Conservation (phyloP, 2,888 invertebrate genomes). For the Lasioglossum oenotherae region DNA sequence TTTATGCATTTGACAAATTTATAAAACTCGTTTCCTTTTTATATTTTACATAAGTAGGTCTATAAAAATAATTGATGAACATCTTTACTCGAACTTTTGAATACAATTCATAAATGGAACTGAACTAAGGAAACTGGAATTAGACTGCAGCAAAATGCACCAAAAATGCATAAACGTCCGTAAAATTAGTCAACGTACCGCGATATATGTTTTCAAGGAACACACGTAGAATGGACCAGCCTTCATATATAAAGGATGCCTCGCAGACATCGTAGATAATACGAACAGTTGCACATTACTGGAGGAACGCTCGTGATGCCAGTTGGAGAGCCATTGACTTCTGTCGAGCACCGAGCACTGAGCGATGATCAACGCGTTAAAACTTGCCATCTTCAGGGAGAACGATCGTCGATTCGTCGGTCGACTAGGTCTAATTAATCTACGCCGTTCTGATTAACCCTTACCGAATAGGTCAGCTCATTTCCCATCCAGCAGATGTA, state of each 20-base stretch:
- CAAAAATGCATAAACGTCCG: neutral
- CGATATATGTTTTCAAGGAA: slow-evolving; percentile 73
- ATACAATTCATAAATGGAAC: no score
- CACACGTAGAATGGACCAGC: slow-evolving; percentile 73
- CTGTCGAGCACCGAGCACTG: slow-evolving; percentile 45
- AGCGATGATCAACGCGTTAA: slow-evolving; percentile 5
- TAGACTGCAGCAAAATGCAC: no score
- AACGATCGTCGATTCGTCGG: neutral
- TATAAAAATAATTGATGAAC: no score
- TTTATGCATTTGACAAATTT: no score
- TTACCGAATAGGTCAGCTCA: slow-evolving; percentile 72
- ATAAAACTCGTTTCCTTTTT: no score
- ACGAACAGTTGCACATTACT: slow-evolving; percentile 56
- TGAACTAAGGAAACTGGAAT: no score
- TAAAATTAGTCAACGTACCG: slow-evolving; percentile 57
- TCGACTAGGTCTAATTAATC: neutral
- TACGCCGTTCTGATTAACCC: slow-evolving; percentile 13
- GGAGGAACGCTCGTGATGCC: slow-evolving; percentile 64
- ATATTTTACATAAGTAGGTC: no score
- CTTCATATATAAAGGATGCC: slow-evolving; percentile 65
- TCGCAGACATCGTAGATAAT: slow-evolving; percentile 69
- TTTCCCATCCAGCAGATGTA: slow-evolving; percentile 77
- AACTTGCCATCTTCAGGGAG: neutral
- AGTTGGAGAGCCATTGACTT: slow-evolving; percentile 74
- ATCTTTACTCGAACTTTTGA: no score